Base-by-base conservation (phyloP, 2,888 invertebrate genomes). In the Maniola hyperantus region DNA sequence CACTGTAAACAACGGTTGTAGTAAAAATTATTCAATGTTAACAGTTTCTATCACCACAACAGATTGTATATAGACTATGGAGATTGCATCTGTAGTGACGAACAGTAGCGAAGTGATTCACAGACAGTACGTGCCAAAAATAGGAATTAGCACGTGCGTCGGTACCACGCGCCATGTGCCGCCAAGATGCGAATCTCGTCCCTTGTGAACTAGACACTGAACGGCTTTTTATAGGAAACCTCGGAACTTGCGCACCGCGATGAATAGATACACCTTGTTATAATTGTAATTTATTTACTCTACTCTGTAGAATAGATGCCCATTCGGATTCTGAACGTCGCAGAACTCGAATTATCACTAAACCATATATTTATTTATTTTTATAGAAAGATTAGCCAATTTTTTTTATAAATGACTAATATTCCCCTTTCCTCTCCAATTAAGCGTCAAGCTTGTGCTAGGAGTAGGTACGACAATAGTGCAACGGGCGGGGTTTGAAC, bases 101-200 rank as follows among this genome's bases (percentile, higher is more conserved):
- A 8, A 36, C 7, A 10, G 54, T 58, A 10, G 39, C 39, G 36
- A 48, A 60, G 60, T 73, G 72, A 72, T 66, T 72, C 71, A 72
- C 65, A 57, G 50, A 44, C 36, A 63, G 39, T 70, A 69, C 73
- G 74, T 76, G 75, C 77, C 76, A 72, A 76, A 76, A 77, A 83
- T 83, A 80, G 75, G 67, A 79, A 81, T 78, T 78, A 80, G 76
- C 81, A 76, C 80, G 79, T 78, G 73, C 66, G 73, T 72, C 69
- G 57, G 8, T 51, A 72, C 69, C 64, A 73, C 74, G 70, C 55
- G 65, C 57, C 66, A 51, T 66, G 63, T 63, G 71, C 59, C 53
- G 60, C 10, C 50, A 5, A 44, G 33, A 53, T 69, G 54, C 44
- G 46, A 64, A 54, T 39, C 60, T 50, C 60, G 58, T 63, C 70